Evolutionary conservation across 1,140 invertebrate species (phyloP), one percentile per base, ranked within the genome.

Genomic region (Conus ventricosus): DNA sequence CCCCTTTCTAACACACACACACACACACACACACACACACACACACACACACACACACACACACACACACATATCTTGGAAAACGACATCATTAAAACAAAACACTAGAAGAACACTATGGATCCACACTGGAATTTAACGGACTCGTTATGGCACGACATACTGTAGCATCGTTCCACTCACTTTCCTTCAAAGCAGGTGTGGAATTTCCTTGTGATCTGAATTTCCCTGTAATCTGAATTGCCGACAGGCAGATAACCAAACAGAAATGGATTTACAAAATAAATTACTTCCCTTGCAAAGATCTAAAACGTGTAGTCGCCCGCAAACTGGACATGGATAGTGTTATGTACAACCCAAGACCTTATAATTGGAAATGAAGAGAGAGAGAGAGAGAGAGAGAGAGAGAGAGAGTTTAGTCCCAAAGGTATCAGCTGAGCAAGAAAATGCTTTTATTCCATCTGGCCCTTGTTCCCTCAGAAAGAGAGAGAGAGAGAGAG

Each of bases 41-140:
- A 76, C 75, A 76, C 75, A 5, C 75, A 76, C 75, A 76, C 75
- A 76, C 75, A 76, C 75, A 76, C 75, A 76, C 75, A 76, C 75
- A 76, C 75, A 76, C 75, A 76, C 75, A 76, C 75, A 76, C 75
- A 76, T 0, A 76, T 20, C 23, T 10, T 25, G 11, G 23, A n/a
- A 11, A 76, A 10, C 23, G 11, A 76, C 63, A n/a, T 71, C 15
- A n/a, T n/a, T 15, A 15, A n/a, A 15, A 71, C 63, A 71, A 15
- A 71, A 15, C 1, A 71, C 63, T 17, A 15, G 63, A 17, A n/a
- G 63, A 15, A 71, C 63, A 71, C 63, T 2, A 1, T n/a, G n/a
- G 15, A 71, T n/a, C 15, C 63, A 71, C 63, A 71, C 63, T 17
- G 15, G n/a, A 15, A 15, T 17, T n/a, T 17, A 15, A 71, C 63